phyloP scores from a whole-genome alignment of 1,140 invertebrate genomes.

The Drosophila bocqueti region DNA sequence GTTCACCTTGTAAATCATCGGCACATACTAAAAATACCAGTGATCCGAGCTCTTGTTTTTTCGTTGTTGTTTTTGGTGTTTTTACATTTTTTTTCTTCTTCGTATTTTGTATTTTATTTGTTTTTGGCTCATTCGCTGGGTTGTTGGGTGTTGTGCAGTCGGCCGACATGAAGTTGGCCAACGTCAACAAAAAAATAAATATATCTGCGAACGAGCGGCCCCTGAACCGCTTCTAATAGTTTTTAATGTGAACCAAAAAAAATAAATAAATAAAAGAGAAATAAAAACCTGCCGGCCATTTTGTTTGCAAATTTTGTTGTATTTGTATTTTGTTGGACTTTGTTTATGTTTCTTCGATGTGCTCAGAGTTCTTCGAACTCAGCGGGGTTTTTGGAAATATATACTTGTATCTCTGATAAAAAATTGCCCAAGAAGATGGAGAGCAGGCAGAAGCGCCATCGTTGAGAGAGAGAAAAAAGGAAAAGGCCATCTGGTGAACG shows the following conservation, averaged over 20 bases:
- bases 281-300: conserved; percentile 36
- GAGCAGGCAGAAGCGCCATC: conserved; percentile 21
- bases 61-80: conserved; percentile 20
- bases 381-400: conserved; percentile 40
- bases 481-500: conserved; percentile 56
- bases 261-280: neutral
- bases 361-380: conserved; percentile 60
- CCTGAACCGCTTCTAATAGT: conserved; percentile 58
- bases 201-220: conserved; percentile 14
- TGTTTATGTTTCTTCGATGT: conserved; percentile 42
- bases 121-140: conserved; percentile 16
- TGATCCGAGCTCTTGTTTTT: conserved; percentile 45
- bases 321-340: neutral
- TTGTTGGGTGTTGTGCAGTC: conserved; percentile 46
- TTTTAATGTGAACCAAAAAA: conserved; percentile 28
- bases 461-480: conserved; percentile 23
- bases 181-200: conserved; percentile 21
- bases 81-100: conserved; percentile 3
- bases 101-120: conserved; percentile 17
- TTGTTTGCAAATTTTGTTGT: conserved; percentile 42
- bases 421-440: conserved; percentile 50
- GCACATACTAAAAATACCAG: conserved; percentile 64
- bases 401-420: conserved; percentile 26
- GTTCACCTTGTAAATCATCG: conserved; percentile 65
- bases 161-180: conserved; percentile 57